A percentile compares a stretch with the other conserved stretches of the same genome.
phyloP scores from a whole-genome alignment of 2,113 vertebrate species.

The Podarcis cretensis region DNA sequence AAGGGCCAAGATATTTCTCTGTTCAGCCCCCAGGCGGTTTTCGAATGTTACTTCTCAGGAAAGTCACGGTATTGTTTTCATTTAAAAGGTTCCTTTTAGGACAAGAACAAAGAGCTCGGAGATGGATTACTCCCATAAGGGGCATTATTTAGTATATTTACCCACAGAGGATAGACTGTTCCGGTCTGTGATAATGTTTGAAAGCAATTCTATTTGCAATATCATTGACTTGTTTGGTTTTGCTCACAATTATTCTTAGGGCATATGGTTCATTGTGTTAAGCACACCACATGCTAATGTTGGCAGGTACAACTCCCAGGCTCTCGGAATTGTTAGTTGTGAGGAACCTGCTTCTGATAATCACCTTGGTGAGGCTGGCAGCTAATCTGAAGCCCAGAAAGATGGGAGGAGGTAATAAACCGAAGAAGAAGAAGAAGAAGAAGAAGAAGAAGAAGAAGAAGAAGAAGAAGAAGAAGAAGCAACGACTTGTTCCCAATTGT shows the following conservation, averaged over 20 bases:
- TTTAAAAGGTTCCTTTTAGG: not conserved
- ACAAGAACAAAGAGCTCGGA: not conserved
- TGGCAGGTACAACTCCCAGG: not conserved
- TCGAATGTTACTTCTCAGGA: not conserved
- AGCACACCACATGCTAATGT: not conserved
- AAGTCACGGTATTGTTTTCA: not conserved
- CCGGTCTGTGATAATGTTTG: not conserved
- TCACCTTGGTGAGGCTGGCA: not conserved
- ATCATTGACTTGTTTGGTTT: constrained; percentile 10
- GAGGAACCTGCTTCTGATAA: not conserved
- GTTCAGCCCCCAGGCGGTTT: not conserved
- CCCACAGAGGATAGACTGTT: not conserved
- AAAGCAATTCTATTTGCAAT: not conserved
- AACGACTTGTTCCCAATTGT: not conserved
- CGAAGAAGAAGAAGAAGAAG: too few species aligned
- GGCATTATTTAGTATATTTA: constrained; percentile 2
- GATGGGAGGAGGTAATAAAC: too few species aligned
- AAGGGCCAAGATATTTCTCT: not conserved
- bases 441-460: too few species aligned
- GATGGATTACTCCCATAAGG: not conserved
- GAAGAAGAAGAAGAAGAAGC: too few species aligned
- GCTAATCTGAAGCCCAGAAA: not conserved
- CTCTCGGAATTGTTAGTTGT: not conserved
- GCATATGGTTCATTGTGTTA: not conserved
- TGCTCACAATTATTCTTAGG: not conserved